Base-by-base conservation (phyloP, 2,113 vertebrate genomes). In the Tretioscincus oriximinensis region DNA sequence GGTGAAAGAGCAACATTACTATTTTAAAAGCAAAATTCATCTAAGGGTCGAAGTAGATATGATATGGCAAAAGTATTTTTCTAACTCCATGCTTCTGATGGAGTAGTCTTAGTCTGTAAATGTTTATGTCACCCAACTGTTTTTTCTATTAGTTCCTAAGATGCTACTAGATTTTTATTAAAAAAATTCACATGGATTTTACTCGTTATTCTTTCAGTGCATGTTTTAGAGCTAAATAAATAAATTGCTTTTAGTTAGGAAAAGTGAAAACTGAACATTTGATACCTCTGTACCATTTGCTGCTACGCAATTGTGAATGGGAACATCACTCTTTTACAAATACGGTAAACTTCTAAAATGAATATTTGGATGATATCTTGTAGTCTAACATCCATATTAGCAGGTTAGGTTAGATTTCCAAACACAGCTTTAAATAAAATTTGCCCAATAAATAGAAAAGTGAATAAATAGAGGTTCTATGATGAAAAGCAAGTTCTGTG, bases 271-370 rank as follows among this genome's bases (percentile, higher is more conserved):
- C 14, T 18, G 12, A 58, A 14, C 11, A 18, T 58, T 58, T 18
- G 18, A 4, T 14, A 58, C 54, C 14, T 58, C 12, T 58, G 4
- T 58, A 12, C 54, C 54, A 58, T 58, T 4, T 14, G 16, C 16
- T 58, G 18, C 54, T 18, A 7, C 11, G 8, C 20, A 67, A 35
- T 3, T 68, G 22, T 22, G 28, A 58, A 68, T 69, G 65, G 29
- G n/a, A 31, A 76, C 83, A 70, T 83, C 86, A 81, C 58, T 18
- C 61, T 83, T 91, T 87, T 24, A 21, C 86, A 88, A 58, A 87
- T 92, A 90, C 91, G 90, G 86, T 85, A 90, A 41, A 84, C 70
- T 47, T 71, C 68, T 83, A 76, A 74, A 90, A 89, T 85, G 85
- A 82, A 73, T 77, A 86, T 69, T 89, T 78, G 78, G 84, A 66